Evolutionary conservation across 1,140 invertebrate genomes (phyloP), one percentile per base, ranked within the genome.

Genomic region (Parasteatoda tepidariorum): DNA sequence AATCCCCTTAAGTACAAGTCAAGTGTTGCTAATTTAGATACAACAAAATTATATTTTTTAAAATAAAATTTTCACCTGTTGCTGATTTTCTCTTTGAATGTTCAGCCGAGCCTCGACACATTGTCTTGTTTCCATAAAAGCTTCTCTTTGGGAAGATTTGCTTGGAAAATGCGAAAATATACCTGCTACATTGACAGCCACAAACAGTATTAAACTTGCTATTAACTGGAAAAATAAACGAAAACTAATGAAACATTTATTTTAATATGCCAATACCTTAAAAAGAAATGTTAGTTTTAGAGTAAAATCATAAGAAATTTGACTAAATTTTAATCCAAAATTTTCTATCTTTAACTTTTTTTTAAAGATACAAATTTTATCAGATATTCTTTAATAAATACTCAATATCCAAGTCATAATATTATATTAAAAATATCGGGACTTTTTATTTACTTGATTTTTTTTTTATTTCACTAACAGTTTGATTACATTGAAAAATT

Each of bases 51-150:
- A n/a, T n/a, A n/a, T n/a, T n/a, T n/a, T n/a, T n/a, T n/a, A n/a
- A n/a, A n/a, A n/a, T n/a, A n/a, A n/a, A n/a, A n/a, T n/a, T n/a
- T n/a, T 31, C 91, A 98, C 97, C 93, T 98, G 96, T 91, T 98
- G 96, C 88, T 98, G 95, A 89, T 98, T 98, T 90, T 98, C 97
- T 73, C 95, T 91, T 89, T 97, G 95, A 11, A 96, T 97, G 84
- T 95, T 95, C 30, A 98, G 91, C 59, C 97, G 91, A 3, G 96
- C 95, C 88, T 97, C 95, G 26, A 99, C 95, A 89, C 97, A 98
- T 88, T 96, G 94, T 57, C 96, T 91, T 3, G 97, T 99, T 90
- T 98, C 97, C 18, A 97, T 90, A 90, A 98, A 99, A 4, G 97
- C 96, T 87, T 96, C 94, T 33, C 97, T 91, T 88, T 98, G 96